Conservation (phyloP, 2,797 vertebrate genomes). For the Molossus alvarezi region DNA sequence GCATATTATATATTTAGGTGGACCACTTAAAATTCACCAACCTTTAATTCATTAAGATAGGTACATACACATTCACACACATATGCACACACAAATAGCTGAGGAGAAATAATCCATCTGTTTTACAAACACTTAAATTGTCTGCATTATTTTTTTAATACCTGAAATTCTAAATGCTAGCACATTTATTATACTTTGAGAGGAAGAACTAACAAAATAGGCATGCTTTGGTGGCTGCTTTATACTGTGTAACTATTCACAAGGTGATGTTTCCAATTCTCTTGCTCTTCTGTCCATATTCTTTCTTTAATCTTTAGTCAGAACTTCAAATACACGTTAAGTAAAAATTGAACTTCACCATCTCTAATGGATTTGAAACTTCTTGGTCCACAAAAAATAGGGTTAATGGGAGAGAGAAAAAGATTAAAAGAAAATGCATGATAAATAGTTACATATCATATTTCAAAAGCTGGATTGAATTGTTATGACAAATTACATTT, state of each 20-base stretch:
- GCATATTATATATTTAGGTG: neutral
- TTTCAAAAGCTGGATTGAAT: neutral
- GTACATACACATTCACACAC: neutral
- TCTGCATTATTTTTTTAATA: neutral
- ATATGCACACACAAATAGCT: neutral
- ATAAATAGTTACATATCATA: neutral
- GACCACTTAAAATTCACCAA: neutral
- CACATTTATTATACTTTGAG: neutral
- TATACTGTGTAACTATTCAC: neutral
- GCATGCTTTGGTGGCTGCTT: neutral
- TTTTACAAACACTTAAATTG: neutral
- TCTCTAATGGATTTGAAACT: neutral
- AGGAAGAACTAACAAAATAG: neutral
- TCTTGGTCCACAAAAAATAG: neutral
- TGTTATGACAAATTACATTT: neutral
- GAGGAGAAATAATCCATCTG: neutral
- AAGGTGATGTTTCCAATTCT: neutral
- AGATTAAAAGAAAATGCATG: neutral
- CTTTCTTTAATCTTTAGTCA: neutral
- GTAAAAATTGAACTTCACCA: neutral
- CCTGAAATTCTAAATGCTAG: neutral
- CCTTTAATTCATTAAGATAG: neutral
- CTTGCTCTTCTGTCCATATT: neutral
- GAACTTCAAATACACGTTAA: neutral
- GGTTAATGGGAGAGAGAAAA: neutral